Evolutionary conservation across 2,888 invertebrate species (phyloP), one percentile per base, ranked within the genome.

Genomic region (Drosophila meridionalis): DNA sequence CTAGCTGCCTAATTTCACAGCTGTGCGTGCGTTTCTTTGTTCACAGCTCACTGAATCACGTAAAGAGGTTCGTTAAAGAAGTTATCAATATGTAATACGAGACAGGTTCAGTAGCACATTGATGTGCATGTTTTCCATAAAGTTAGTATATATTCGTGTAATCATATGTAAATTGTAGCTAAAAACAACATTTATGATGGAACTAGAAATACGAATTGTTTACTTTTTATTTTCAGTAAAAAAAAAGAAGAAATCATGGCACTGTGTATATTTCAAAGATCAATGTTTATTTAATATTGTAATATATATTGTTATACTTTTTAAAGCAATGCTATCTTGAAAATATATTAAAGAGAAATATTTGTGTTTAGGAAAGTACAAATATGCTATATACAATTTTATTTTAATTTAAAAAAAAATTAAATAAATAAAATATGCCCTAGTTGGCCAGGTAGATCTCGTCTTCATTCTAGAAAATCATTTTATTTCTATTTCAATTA

Each of bases 31-130:
- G 32, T 20, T n/a, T 20, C n/a, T 32, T 32, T 20, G 50, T 50
- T 61, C 72, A 45, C 60, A 64, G 57, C 50, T 34, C 56, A 63
- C 59, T 60, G 69, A 69, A 62, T 76, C 83, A 82, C 80, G 83
- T 82, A 59, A 65, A 28, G 64, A 45, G 66, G 76, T 61, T 73
- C 48, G 57, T 43, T 80, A 57, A 28, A 64, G 50, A 62, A 77
- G 70, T 83, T 77, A 52, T 68, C 38, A 28, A 52, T 60, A 60
- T 55, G 45, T 38, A 40, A 58, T 45, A 28, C 32, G 32, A 50
- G 45, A 47, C 38, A 34, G 36, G 43, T 55, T 36, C 2, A 20
- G 1, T 20, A 12, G 6, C 26, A 43, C 26, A 12, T 28, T 28
- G 45, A 11, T 47, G 28, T 47, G 14, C 8, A 4, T 28, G 5